Conservation (phyloP, 2,113 vertebrate genomes). For the Xiphorhynchus elegans region DNA sequence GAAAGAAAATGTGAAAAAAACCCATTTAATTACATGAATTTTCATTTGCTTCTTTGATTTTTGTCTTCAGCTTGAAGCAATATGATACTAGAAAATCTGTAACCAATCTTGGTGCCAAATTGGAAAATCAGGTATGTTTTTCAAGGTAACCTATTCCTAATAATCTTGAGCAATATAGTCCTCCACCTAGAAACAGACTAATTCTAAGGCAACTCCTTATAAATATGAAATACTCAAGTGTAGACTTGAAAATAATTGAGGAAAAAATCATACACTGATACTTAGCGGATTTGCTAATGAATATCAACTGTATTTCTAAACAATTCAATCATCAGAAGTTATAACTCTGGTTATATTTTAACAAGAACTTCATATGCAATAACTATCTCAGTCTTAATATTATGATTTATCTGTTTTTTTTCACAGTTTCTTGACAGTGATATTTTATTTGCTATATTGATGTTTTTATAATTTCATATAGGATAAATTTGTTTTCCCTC, state of each 20-base stretch:
- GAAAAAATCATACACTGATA: neutral
- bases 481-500: neutral
- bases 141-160: neutral
- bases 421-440: neutral
- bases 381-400: neutral
- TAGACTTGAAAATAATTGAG: neutral
- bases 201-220: neutral
- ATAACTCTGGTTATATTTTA: neutral
- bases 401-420: neutral
- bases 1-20: neutral
- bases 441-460: neutral
- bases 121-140: conserved; percentile 65
- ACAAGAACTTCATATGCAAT: neutral
- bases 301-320: neutral
- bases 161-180: neutral
- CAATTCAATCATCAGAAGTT: neutral
- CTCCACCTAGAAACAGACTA: neutral
- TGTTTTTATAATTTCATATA: neutral
- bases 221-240: neutral
- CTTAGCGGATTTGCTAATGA: neutral
- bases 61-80: conserved; percentile 27
- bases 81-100: neutral
- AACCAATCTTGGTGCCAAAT: conserved; percentile 25
- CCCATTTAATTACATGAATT: neutral
- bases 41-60: conserved; percentile 1